These are phyloP conservation scores for Fukomys damarensis DNA, from an alignment of 2,113 vertebrate species.

Conservation along the genomic window DNA sequence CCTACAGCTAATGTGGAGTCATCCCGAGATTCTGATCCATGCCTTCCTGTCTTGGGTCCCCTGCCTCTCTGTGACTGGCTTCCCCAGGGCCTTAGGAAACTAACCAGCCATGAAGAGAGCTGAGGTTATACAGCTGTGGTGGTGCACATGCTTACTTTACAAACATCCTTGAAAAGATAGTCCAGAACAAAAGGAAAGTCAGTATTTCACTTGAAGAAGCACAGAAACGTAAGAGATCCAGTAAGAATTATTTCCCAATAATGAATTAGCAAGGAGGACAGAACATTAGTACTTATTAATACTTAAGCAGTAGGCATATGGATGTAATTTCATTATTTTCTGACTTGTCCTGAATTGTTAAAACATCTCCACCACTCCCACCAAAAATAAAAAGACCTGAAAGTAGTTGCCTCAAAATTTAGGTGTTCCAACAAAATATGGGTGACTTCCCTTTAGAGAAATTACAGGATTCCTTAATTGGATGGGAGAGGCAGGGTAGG, in stretches of 20 bases:
- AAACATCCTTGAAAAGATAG: not conserved
- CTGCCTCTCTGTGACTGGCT: not conserved
- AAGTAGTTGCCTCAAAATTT: not conserved
- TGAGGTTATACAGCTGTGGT: too few relatives aligned
- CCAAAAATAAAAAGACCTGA: not conserved
- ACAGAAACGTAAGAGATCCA: not conserved
- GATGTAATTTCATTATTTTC: not conserved
- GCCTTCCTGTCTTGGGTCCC: not conserved
- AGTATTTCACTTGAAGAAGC: not conserved
- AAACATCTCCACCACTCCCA: not conserved
- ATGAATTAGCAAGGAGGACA: not conserved
- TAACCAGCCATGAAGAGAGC: not conserved
- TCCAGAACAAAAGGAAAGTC: not conserved
- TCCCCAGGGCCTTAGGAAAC: not conserved
- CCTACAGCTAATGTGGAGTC: not conserved
- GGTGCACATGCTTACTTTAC: not conserved
- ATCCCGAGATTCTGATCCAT: not conserved
- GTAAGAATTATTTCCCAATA: not conserved
- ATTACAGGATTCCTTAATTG: not conserved
- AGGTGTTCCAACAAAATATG: not conserved
- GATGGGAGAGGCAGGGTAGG: not conserved
- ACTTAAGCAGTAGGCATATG: not conserved
- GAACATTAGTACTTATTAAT: not conserved
- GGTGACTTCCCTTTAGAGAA: not conserved
- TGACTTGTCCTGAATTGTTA: constrained; percentile 1